Percentiles rank a stretch among this genome's conserved stretches.
Evolutionary conservation across 2,888 invertebrate species (phyloP).

Genomic region (Mongoloraphidia duomilia): DNA sequence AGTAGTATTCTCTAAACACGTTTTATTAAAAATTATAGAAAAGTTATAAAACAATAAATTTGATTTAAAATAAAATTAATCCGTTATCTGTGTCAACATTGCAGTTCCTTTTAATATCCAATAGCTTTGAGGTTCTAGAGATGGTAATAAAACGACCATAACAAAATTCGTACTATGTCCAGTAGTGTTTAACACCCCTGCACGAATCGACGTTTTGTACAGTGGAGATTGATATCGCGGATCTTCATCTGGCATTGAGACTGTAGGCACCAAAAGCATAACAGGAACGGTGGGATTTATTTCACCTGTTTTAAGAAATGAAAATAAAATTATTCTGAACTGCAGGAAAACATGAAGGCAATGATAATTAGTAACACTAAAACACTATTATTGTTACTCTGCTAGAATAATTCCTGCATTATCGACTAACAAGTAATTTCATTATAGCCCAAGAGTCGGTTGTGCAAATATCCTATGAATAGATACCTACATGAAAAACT

Average conservation of each 20-base stretch:
- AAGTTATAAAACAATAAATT: not conserved
- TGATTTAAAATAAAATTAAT: conserved; percentile 29
- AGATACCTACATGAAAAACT: too few species aligned
- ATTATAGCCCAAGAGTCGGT: too few species aligned
- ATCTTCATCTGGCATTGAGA: conserved; percentile 42
- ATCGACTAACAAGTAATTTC: too few species aligned
- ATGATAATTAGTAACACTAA: too few species aligned
- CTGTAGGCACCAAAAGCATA: conserved; percentile 49
- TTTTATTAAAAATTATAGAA: not conserved
- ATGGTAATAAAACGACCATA: conserved; percentile 57
- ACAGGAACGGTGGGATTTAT: conserved; percentile 62
- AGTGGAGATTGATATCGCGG: conserved; percentile 61
- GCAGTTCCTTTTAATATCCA: conserved; percentile 88
- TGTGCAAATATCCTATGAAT: too few species aligned
- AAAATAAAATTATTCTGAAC: too few species aligned
- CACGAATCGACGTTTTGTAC: conserved; percentile 78
- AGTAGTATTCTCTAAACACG: too few species aligned
- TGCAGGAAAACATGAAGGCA: too few species aligned
- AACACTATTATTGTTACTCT: too few species aligned
- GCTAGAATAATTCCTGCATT: too few species aligned
- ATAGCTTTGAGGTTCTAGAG: conserved; percentile 47
- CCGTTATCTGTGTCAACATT: conserved; percentile 65
- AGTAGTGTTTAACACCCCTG: conserved; percentile 77
- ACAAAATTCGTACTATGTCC: conserved; percentile 92
- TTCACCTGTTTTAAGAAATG: conserved; percentile 37